phyloP scores from a whole-genome alignment of 1,140 invertebrate genomes.

The Euborellia annulipes region DNA sequence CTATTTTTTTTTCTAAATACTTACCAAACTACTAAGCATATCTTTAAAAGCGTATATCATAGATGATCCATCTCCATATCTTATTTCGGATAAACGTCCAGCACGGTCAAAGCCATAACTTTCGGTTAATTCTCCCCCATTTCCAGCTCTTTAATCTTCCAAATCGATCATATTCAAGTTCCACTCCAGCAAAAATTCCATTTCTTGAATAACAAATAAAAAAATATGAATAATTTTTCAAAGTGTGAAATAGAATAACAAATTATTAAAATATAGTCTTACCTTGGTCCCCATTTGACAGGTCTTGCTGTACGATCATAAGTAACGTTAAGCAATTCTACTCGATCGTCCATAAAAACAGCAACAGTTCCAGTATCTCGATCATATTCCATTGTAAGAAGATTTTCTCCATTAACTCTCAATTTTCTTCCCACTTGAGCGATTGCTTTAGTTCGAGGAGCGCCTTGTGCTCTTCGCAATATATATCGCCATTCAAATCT shows the following conservation, averaged over 20 bases:
- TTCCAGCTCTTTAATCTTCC: conserved; percentile 80
- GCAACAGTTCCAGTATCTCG: conserved; percentile 75
- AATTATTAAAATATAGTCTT: conserved; percentile 7
- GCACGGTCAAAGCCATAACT: conserved; percentile 76
- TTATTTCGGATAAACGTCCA: conserved; percentile 70
- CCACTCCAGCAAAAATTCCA: conserved; percentile 70
- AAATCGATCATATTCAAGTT: conserved; percentile 83
- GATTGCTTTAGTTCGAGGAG: conserved; percentile 37
- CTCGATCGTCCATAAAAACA: conserved; percentile 74
- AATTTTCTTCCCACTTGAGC: conserved; percentile 70
- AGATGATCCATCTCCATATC: conserved; percentile 71
- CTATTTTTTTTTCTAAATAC: conserved; percentile 12
- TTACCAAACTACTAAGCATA: conserved; percentile 62
- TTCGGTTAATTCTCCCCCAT: conserved; percentile 81
- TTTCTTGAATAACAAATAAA: conserved; percentile 27
- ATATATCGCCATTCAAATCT: conserved; percentile 91
- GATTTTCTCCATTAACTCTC: conserved; percentile 77
- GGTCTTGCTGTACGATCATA: conserved; percentile 84
- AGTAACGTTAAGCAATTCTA: conserved; percentile 76
- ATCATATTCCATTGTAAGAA: conserved; percentile 84
- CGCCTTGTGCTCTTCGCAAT: conserved; percentile 45
- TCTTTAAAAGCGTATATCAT: conserved; percentile 79
- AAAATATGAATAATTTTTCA: background rate
- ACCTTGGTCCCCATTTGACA: conserved; percentile 70
- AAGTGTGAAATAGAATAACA: background rate